phyloP scores from a whole-genome alignment of 2,888 invertebrate genomes.

The Pristionchus exspectatus region DNA sequence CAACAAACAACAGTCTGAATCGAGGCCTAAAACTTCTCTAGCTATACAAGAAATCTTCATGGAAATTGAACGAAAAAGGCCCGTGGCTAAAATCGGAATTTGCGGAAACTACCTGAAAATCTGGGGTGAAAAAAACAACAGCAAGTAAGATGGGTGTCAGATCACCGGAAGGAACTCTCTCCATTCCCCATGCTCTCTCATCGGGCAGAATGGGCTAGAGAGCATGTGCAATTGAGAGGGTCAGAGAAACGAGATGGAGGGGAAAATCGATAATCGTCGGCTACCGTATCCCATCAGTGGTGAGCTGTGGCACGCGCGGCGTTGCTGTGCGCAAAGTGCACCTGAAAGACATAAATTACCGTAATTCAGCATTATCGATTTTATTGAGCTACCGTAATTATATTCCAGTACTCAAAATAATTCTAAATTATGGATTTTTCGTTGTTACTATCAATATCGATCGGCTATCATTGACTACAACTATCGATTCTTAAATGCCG shows the following conservation, averaged over 20 bases:
- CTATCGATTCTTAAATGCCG: neutral
- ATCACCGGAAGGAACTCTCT: neutral
- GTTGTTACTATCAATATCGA: too few species aligned
- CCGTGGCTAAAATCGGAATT: neutral
- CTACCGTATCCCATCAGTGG: constrained; percentile 20
- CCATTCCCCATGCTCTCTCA: too few species aligned
- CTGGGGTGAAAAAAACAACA: neutral
- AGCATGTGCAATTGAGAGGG: too few species aligned
- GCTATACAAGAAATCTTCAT: neutral
- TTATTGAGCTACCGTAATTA: neutral
- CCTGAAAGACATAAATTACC: neutral
- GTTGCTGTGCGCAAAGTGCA: constrained; percentile 43
- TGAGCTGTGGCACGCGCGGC: neutral
- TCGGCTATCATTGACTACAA: neutral
- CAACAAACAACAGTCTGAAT: constrained; percentile 15
- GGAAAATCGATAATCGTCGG: constrained; percentile 22
- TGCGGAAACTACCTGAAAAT: constrained; percentile 6
- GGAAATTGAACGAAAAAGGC: neutral
- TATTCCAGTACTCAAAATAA: too few species aligned
- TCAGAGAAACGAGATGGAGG: neutral
- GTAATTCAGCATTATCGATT: neutral
- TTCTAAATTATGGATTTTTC: too few species aligned
- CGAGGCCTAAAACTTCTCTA: constrained; percentile 4
- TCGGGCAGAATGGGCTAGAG: neutral
- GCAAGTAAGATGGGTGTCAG: neutral